phyloP scores from a whole-genome alignment of 2,797 vertebrate genomes.

The Epinephelus awoara region DNA sequence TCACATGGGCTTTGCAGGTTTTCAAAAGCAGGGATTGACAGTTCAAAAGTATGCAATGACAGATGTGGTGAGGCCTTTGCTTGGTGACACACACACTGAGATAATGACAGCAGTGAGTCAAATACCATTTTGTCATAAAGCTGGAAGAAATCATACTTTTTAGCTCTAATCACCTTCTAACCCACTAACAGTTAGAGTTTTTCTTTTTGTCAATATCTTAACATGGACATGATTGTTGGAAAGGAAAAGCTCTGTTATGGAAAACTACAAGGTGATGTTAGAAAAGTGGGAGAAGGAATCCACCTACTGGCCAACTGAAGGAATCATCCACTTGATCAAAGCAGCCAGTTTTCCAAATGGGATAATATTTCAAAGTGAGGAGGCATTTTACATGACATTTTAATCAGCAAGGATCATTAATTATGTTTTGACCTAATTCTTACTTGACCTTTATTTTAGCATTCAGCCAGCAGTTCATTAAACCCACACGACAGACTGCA shows the following conservation, averaged over 20 bases:
- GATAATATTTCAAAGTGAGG: conserved; percentile 8
- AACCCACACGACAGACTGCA: conserved; percentile 8
- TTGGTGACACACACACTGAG: conserved; percentile 6
- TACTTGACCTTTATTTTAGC: conserved; percentile 56
- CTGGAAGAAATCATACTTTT: neutral
- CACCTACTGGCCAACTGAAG: conserved; percentile 68
- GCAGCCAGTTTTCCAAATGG: neutral
- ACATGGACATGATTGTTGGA: conserved; percentile 7
- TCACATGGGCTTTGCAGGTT: conserved; percentile 28
- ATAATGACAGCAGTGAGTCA: conserved; percentile 25
- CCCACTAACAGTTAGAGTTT: neutral
- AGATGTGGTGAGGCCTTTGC: conserved; percentile 34
- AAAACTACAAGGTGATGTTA: conserved; percentile 35
- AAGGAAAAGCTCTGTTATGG: conserved; percentile 22
- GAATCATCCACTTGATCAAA: conserved; percentile 4
- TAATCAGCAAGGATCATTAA: conserved; percentile 46
- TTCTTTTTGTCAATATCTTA: conserved; percentile 17
- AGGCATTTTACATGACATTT: conserved; percentile 55
- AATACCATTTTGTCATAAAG: neutral
- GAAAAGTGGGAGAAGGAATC: conserved; percentile 59
- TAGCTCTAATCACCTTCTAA: conserved; percentile 11
- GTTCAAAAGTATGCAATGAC: conserved; percentile 42
- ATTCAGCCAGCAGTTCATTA: conserved; percentile 54
- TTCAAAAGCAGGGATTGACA: conserved; percentile 37
- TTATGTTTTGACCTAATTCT: conserved; percentile 46